A percentile compares a stretch with the other conserved stretches of the same genome.
Evolutionary conservation across 2,888 invertebrate species (phyloP).

Genomic region (Linnaemya tessellans): DNA sequence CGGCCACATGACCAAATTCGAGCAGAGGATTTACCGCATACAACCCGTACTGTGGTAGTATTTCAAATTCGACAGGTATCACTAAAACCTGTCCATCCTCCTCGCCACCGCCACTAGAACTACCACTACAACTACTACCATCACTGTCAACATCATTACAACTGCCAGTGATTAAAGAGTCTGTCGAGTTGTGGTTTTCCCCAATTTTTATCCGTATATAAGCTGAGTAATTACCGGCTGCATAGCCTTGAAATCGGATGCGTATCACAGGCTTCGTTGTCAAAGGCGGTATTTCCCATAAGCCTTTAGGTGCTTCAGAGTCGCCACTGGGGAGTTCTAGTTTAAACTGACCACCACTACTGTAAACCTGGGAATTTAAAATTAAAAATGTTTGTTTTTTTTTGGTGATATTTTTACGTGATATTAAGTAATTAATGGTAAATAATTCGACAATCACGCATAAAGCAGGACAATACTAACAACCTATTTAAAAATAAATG

Average conservation of each 20-base stretch:
- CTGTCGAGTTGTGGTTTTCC: constrained; percentile 72
- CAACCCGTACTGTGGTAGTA: constrained; percentile 87
- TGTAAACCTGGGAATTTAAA: constrained; percentile 85
- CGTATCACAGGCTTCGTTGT: constrained; percentile 94
- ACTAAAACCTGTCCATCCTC: constrained; percentile 85
- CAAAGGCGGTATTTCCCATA: constrained; percentile 96
- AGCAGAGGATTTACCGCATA: constrained; percentile 90
- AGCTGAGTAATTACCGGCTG: constrained; percentile 92
- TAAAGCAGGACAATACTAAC: no score
- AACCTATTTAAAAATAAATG: no score
- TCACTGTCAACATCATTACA: constrained; percentile 17
- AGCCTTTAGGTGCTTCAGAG: constrained; percentile 89
- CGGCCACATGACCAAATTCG: constrained; percentile 92
- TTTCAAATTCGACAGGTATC: constrained; percentile 93
- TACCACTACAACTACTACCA: constrained; percentile 73
- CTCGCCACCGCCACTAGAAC: constrained; percentile 55
- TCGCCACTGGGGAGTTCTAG: constrained; percentile 92
- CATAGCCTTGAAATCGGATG: constrained; percentile 90
- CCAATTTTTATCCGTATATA: constrained; percentile 87
- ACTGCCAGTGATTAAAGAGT: constrained; percentile 73
- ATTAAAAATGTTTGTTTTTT: not conserved
- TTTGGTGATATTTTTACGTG: not conserved
- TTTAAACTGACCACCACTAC: constrained; percentile 95
- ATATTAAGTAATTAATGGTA: no score
- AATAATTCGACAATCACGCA: no score